phyloP scores from a whole-genome alignment of 2,888 invertebrate genomes.

The Andricus curvator region DNA sequence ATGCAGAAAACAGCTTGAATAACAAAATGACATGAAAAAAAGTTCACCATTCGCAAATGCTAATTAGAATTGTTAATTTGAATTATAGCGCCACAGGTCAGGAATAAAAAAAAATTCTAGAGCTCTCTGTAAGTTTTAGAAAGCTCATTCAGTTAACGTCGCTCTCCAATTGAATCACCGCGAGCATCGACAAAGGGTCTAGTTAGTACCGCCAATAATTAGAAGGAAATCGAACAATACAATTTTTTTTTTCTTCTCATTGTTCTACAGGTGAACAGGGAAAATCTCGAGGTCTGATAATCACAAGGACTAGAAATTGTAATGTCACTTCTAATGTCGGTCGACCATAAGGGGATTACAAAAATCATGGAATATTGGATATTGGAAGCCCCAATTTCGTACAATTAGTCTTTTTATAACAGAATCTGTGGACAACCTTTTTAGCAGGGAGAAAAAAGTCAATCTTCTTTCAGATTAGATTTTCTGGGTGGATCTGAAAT shows the following conservation, averaged over 20 bases:
- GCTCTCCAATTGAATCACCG: conserved; percentile 23
- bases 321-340: background rate
- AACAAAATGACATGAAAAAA: background rate
- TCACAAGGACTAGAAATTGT: conserved; percentile 8
- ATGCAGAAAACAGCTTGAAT: background rate
- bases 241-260: background rate
- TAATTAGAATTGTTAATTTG: background rate
- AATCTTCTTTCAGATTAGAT: background rate
- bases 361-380: background rate
- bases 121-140: background rate
- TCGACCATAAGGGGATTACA: conserved; percentile 9
- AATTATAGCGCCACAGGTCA: background rate
- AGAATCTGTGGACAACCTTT: background rate
- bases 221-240: conserved; percentile 22
- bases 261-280: conserved; percentile 3
- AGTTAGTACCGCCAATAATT: conserved; percentile 26
- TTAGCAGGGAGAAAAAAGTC: background rate
- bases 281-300: conserved; percentile 29
- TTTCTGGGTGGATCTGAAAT: background rate
- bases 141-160: conserved; percentile 7
- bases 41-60: background rate
- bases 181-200: conserved; percentile 28
- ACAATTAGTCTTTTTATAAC: background rate
- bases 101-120: background rate
- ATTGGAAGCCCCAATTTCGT: background rate